Conservation (phyloP, 2,888 invertebrate genomes). For the Coronaproctus castanopsis region DNA sequence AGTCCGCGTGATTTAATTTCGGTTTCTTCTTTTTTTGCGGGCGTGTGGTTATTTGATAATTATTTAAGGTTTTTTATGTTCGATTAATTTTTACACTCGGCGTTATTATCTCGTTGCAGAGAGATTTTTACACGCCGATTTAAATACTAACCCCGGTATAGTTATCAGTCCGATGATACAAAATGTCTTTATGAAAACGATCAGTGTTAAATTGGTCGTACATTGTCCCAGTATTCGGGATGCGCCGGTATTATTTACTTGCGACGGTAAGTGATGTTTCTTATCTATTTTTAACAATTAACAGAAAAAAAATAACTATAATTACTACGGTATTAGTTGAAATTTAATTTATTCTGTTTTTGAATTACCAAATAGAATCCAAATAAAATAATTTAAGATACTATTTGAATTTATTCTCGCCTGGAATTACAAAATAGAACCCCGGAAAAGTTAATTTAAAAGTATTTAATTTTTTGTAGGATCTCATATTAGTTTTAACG, state of each 20-base stretch:
- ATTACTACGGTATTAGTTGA: background rate
- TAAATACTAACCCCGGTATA: conserved; percentile 64
- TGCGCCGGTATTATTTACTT: conserved; percentile 64
- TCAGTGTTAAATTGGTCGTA: conserved; percentile 76
- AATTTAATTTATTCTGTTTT: no score
- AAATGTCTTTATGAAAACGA: conserved; percentile 52
- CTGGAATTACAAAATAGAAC: no score
- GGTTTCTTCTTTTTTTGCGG: no score
- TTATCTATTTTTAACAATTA: conserved; percentile 43
- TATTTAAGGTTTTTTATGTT: no score
- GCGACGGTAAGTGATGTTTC: conserved; percentile 50
- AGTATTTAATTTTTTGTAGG: no score
- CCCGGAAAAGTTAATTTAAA: no score
- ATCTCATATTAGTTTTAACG: no score
- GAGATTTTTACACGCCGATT: conserved; percentile 52
- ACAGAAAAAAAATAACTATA: conserved; percentile 29
- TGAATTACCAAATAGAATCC: no score
- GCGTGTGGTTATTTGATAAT: no score
- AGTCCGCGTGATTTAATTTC: no score
- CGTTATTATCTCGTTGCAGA: conserved; percentile 28
- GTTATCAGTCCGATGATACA: conserved; percentile 72
- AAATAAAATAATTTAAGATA: no score
- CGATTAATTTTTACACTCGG: conserved; percentile 9
- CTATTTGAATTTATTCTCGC: no score
- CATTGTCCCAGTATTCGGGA: conserved; percentile 30